Percentiles rank a stretch among this genome's conserved stretches.
Evolutionary conservation across 2,797 vertebrate genomes (phyloP).

Genomic region (Gadopsis marmoratus): DNA sequence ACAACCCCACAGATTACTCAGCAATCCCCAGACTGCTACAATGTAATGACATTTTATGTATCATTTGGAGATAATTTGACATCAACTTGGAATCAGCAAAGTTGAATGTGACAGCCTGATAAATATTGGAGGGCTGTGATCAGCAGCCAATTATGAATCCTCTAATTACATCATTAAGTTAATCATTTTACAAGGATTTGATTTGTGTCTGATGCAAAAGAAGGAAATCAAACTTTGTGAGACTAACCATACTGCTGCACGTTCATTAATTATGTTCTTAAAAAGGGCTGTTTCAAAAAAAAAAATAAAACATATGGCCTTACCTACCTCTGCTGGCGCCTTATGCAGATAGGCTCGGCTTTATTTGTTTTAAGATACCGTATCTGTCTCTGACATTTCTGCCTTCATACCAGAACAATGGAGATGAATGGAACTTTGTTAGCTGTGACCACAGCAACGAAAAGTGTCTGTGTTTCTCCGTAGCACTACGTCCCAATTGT

Average conservation of each 20-base stretch:
- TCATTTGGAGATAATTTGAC: constrained; percentile 55
- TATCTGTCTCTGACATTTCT: neutral
- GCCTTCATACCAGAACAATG: neutral
- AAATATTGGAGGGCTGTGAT: constrained; percentile 43
- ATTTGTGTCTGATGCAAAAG: constrained; percentile 42
- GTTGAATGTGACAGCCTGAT: constrained; percentile 45
- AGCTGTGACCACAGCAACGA: neutral
- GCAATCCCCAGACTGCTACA: constrained; percentile 28
- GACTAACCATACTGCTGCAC: neutral
- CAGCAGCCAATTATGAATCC: constrained; percentile 49
- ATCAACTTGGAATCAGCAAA: constrained; percentile 38
- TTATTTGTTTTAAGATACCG: neutral
- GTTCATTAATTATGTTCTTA: constrained; percentile 6
- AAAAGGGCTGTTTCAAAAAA: neutral
- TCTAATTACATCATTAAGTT: constrained; percentile 53
- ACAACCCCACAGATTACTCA: constrained; percentile 16
- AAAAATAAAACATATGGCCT: neutral
- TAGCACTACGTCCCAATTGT: no score
- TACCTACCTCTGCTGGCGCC: neutral
- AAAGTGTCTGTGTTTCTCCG: neutral
- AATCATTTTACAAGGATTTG: constrained; percentile 49
- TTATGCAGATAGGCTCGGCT: neutral
- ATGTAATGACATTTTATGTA: constrained; percentile 42
- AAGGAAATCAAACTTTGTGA: constrained; percentile 45
- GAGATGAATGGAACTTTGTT: neutral